Evolutionary conservation across 2,113 vertebrate genomes (phyloP).

Genomic region (Pampusana beccarii): DNA sequence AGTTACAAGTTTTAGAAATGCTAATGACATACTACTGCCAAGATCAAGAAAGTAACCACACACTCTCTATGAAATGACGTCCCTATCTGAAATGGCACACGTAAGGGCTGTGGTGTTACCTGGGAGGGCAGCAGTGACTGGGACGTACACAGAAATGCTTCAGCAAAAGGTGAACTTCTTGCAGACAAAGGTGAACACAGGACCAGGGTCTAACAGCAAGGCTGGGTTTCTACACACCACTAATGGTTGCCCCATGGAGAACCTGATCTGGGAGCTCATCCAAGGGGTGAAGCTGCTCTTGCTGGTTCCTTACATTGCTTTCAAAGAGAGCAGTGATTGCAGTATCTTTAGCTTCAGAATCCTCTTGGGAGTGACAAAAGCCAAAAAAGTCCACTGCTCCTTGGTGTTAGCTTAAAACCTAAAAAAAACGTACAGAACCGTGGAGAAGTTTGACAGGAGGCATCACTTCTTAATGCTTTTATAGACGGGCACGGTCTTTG

Average conservation of each 20-base stretch:
- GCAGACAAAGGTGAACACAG: not conserved
- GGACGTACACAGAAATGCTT: not conserved
- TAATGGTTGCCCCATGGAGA: not conserved
- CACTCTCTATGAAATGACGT: not conserved
- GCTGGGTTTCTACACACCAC: not conserved
- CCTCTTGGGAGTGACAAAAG: not conserved
- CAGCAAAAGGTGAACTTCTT: not conserved
- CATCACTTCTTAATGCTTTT: not conserved
- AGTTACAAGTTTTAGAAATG: not conserved
- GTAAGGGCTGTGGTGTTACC: not conserved
- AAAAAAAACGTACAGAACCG: not conserved
- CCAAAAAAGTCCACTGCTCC: not conserved
- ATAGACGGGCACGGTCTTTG: not conserved
- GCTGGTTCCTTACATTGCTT: not conserved
- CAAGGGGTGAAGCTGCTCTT: not conserved
- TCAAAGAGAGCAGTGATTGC: not conserved
- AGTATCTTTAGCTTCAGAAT: not conserved
- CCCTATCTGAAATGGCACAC: not conserved
- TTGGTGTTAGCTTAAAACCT: not conserved
- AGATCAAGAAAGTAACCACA: not conserved
- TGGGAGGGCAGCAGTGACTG: not conserved
- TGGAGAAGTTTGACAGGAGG: not conserved
- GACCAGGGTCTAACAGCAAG: too few species aligned
- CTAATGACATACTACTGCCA: not conserved
- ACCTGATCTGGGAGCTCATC: not conserved